A percentile compares a stretch with the other conserved stretches of the same genome.
Evolutionary conservation across 2,797 vertebrate genomes (phyloP).

Genomic region (Meda fulgida): DNA sequence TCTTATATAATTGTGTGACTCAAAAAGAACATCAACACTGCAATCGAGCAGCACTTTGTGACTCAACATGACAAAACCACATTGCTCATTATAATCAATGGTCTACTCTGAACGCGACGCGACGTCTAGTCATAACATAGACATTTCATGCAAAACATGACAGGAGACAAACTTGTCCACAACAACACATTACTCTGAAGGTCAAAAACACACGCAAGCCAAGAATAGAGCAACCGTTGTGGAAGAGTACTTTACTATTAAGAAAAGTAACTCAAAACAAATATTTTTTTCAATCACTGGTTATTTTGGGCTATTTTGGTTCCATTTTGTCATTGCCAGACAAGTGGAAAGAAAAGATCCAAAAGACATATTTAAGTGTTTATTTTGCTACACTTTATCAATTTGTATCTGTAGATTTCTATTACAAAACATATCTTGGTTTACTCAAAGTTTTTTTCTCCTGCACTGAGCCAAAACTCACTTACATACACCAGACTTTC

Average conservation of each 20-base stretch:
- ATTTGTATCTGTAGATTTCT: not conserved
- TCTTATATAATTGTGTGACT: not conserved
- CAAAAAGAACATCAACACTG: not conserved
- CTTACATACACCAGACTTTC: not conserved
- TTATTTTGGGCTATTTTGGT: not conserved
- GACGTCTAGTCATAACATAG: conserved; percentile 9
- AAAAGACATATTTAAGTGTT: not conserved
- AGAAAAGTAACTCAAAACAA: not conserved
- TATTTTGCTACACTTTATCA: not conserved
- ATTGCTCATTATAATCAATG: conserved; percentile 6
- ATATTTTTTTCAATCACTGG: not conserved
- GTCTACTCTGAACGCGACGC: not conserved
- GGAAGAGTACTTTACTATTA: not conserved
- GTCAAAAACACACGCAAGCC: no score
- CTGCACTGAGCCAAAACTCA: not conserved
- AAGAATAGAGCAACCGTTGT: not conserved
- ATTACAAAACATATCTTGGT: not conserved
- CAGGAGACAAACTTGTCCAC: not conserved
- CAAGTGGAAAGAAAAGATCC: not conserved
- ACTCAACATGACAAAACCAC: not conserved
- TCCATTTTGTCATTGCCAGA: not conserved
- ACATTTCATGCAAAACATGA: not conserved
- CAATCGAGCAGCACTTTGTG: not conserved
- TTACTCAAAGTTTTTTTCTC: not conserved
- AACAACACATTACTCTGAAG: not conserved